Percentiles rank a stretch among this genome's conserved stretches.
phyloP scores from a whole-genome alignment of 2,797 vertebrate genomes.

The Catamblyrhynchus diadema region DNA sequence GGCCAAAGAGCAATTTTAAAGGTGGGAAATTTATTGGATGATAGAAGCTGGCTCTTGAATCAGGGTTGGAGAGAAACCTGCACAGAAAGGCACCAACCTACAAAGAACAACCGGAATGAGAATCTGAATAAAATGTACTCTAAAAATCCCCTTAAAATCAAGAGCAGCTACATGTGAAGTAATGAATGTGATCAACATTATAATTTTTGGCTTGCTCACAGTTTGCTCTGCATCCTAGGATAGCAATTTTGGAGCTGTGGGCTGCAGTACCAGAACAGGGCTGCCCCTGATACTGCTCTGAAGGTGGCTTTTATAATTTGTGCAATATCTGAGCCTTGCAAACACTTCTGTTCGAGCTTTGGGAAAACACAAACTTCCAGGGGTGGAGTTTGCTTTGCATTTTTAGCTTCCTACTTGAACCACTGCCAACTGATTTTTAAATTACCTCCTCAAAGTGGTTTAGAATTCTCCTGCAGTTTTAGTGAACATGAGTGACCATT shows the following conservation, averaged over 20 bases:
- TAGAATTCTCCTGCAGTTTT: background rate
- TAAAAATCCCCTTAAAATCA: background rate
- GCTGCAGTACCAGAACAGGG: background rate
- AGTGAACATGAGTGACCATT: background rate
- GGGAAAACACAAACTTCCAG: background rate
- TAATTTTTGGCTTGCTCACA: background rate
- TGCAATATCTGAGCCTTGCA: background rate
- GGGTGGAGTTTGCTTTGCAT: background rate
- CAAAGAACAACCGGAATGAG: background rate
- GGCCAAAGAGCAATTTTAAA: background rate
- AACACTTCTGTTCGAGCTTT: background rate
- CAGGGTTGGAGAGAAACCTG: background rate
- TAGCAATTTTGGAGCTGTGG: background rate
- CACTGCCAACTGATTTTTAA: background rate
- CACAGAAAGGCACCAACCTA: background rate
- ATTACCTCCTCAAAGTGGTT: background rate
- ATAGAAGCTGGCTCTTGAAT: background rate
- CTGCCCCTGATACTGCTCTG: background rate
- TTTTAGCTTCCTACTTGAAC: background rate
- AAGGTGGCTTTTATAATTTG: background rate
- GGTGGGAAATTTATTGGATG: background rate
- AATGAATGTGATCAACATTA: background rate
- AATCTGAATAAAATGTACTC: background rate
- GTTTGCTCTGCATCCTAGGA: background rate
- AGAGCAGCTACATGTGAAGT: background rate